phyloP scores from a whole-genome alignment of 2,797 vertebrate genomes.

The Myripristis murdjan region DNA sequence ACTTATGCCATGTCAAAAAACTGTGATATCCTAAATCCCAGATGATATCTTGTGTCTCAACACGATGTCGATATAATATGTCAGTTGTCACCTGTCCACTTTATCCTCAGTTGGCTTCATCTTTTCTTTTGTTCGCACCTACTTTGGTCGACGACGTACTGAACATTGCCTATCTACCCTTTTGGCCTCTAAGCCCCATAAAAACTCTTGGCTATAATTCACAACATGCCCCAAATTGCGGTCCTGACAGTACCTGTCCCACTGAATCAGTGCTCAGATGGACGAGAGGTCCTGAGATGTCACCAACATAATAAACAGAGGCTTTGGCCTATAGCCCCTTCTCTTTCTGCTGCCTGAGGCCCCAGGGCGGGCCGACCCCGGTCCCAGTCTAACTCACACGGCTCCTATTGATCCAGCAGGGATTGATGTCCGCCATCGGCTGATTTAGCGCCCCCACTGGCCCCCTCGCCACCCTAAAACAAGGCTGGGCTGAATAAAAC shows the following conservation, averaged over 20 bases:
- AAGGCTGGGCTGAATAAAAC: constrained; percentile 72
- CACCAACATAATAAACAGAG: constrained; percentile 80
- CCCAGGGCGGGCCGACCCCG: constrained; percentile 53
- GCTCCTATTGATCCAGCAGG: constrained; percentile 83
- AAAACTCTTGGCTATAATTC: constrained; percentile 75
- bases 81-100: too few relatives aligned
- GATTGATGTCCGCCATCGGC: constrained; percentile 79
- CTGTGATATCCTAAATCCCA: too few relatives aligned
- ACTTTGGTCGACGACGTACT: constrained; percentile 41
- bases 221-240: constrained; percentile 76
- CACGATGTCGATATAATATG: too few relatives aligned
- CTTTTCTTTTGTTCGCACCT: constrained; percentile 53
- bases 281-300: constrained; percentile 76
- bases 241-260: constrained; percentile 73
- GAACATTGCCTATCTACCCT: constrained; percentile 58
- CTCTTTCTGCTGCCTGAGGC: constrained; percentile 57
- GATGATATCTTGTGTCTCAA: too few relatives aligned
- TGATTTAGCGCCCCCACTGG: constrained; percentile 79
- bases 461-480: constrained; percentile 65
- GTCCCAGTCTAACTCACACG: constrained; percentile 62
- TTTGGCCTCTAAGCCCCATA: constrained; percentile 64
- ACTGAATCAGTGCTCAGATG: constrained; percentile 78
- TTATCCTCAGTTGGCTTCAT: constrained; percentile 44
- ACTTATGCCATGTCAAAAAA: too few relatives aligned
- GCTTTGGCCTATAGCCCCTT: constrained; percentile 71